A percentile compares a stretch with the other conserved stretches of the same genome.
These are phyloP conservation scores for Cacoxenus indagator DNA, from an alignment of 2,888 invertebrate species.

Conservation along the genomic window DNA sequence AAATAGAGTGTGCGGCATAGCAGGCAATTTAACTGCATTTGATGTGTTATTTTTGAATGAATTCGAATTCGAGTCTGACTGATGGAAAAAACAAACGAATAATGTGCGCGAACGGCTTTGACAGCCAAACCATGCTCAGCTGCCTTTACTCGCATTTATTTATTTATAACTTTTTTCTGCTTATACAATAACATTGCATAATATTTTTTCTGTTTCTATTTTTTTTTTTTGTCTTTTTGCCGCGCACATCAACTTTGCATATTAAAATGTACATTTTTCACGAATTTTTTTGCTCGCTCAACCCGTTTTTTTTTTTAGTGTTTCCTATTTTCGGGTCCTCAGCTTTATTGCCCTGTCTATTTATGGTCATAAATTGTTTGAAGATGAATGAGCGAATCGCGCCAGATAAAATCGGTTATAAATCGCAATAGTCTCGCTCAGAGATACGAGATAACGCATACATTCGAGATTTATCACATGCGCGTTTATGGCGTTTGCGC, in stretches of 20 bases:
- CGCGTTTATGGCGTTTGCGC: neutral
- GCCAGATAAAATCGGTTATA: slow-evolving; percentile 8
- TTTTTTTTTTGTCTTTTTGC: neutral
- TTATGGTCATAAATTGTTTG: slow-evolving; percentile 8
- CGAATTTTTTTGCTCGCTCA: neutral
- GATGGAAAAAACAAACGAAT: neutral
- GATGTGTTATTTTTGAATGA: slow-evolving; percentile 11
- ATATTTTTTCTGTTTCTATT: neutral
- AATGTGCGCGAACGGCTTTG: neutral
- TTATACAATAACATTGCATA: no score
- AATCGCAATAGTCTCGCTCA: neutral
- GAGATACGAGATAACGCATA: neutral
- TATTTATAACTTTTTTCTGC: no score
- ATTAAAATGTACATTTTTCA: slow-evolving; percentile 7
- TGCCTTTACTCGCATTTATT: neutral
- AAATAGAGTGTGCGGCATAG: neutral
- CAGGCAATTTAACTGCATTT: slow-evolving; percentile 15
- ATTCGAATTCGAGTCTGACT: neutral
- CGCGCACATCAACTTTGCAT: slow-evolving; percentile 5
- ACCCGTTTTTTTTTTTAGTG: neutral
- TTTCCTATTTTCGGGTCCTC: neutral
- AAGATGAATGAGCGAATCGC: slow-evolving; percentile 10
- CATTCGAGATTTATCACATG: neutral
- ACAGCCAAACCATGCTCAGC: neutral
- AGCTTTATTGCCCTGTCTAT: neutral